A percentile compares a stretch with the other conserved stretches of the same genome.
Evolutionary conservation across 2,888 invertebrate genomes (phyloP).

Genomic region (Gnatocerus cornutus): DNA sequence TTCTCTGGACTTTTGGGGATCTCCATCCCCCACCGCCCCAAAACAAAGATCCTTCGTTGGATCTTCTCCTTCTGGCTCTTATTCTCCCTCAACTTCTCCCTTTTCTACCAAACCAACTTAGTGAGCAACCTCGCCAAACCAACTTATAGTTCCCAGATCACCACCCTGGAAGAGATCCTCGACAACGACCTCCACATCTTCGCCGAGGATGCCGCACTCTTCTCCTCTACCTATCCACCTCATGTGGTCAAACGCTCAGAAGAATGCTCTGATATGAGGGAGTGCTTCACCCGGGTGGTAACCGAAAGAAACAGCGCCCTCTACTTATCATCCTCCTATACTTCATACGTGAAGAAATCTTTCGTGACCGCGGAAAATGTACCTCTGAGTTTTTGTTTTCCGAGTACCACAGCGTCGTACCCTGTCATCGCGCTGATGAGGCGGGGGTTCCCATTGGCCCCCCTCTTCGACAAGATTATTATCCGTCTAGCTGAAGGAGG

Average conservation of each 20-base stretch:
- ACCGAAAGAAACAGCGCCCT: conserved; percentile 30
- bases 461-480: conserved; percentile 19
- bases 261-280: conserved; percentile 24
- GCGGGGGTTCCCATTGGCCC: conserved; percentile 36
- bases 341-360: conserved; percentile 17
- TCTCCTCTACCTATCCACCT: neutral
- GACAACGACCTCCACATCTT: neutral
- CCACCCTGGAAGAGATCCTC: conserved; percentile 46
- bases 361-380: conserved; percentile 21
- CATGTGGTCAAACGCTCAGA: neutral
- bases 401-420: conserved; percentile 7
- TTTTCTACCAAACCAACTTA: conserved; percentile 52
- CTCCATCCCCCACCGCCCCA: conserved; percentile 35
- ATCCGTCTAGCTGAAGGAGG: conserved; percentile 21
- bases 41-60: conserved; percentile 39
- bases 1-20: conserved; percentile 42
- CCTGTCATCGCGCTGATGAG: conserved; percentile 36
- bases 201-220: too few relatives aligned
- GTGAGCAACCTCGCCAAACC: conserved; percentile 53
- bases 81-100: conserved; percentile 49
- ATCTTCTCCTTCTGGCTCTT: conserved; percentile 51
- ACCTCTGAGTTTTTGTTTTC: conserved; percentile 37
- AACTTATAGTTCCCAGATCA: conserved; percentile 49
- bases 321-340: conserved; percentile 27
- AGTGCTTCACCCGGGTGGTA: conserved; percentile 32